These are phyloP conservation scores for Mus minutoides DNA, from an alignment of 2,797 vertebrate species.

Conservation along the genomic window DNA sequence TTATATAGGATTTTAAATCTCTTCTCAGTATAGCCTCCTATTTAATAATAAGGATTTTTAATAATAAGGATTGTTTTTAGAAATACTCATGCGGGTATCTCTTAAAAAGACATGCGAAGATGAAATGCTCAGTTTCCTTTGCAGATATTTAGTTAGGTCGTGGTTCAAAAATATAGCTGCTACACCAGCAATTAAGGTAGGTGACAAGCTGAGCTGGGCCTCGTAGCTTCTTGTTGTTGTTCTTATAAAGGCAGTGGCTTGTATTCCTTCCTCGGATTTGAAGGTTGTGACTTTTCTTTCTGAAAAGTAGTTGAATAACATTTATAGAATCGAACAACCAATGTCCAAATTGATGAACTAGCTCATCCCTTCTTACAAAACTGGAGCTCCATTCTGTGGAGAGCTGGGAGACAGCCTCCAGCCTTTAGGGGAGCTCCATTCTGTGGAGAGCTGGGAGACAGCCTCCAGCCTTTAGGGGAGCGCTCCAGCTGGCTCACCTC, in stretches of 20 bases:
- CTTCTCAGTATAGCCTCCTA: background rate
- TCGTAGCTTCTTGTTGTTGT: background rate
- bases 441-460: background rate
- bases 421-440: background rate
- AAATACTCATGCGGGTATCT: background rate
- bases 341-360: background rate
- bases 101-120: background rate
- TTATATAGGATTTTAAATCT: background rate
- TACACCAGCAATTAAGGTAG: conserved; percentile 51
- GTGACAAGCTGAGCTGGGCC: background rate
- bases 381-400: background rate
- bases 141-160: conserved; percentile 43
- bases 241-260: conserved; percentile 67
- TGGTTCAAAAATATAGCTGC: conserved; percentile 13
- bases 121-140: background rate
- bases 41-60: background rate
- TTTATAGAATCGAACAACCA: conserved; percentile 24
- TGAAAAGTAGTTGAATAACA: conserved; percentile 19
- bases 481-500: background rate
- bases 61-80: background rate
- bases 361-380: conserved; percentile 24
- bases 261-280: conserved; percentile 46
- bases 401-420: background rate
- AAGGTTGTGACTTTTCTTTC: background rate
- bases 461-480: background rate